These are phyloP conservation scores for Apotomis turbidana DNA, from an alignment of 2,888 invertebrate species.

Conservation along the genomic window DNA sequence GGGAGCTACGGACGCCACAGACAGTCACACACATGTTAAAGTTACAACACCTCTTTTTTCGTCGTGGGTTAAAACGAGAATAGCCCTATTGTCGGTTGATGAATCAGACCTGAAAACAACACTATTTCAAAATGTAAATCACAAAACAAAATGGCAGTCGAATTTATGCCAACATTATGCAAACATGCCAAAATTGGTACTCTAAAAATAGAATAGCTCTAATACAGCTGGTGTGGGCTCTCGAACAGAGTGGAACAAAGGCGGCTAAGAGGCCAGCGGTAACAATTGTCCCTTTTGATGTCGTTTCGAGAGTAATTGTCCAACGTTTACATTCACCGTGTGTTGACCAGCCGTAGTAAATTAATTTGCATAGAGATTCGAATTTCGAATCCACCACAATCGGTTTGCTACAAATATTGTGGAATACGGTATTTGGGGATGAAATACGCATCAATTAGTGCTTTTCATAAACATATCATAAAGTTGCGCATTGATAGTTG, in stretches of 20 bases:
- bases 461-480: constrained; percentile 6
- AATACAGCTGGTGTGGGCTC: constrained; percentile 10
- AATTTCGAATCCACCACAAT: constrained; percentile 11
- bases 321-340: constrained; percentile 17
- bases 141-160: no score
- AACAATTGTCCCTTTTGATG: constrained; percentile 27
- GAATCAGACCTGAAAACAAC: no score
- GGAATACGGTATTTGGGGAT: constrained; percentile 9
- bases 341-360: constrained; percentile 14
- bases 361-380: constrained; percentile 34
- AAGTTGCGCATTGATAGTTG: no score
- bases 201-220: no score
- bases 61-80: no score
- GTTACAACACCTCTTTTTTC: no score
- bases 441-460: constrained; percentile 20
- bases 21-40: no score
- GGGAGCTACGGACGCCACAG: no score
- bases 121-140: no score
- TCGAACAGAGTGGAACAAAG: constrained; percentile 13
- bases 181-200: no score
- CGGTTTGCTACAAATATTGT: constrained; percentile 13
- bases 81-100: no score
- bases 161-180: no score
- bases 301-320: constrained; percentile 24
- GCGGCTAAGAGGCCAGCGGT: constrained; percentile 12